phyloP scores from a whole-genome alignment of 2,797 vertebrate genomes.

The Halcyon chelicuti region DNA sequence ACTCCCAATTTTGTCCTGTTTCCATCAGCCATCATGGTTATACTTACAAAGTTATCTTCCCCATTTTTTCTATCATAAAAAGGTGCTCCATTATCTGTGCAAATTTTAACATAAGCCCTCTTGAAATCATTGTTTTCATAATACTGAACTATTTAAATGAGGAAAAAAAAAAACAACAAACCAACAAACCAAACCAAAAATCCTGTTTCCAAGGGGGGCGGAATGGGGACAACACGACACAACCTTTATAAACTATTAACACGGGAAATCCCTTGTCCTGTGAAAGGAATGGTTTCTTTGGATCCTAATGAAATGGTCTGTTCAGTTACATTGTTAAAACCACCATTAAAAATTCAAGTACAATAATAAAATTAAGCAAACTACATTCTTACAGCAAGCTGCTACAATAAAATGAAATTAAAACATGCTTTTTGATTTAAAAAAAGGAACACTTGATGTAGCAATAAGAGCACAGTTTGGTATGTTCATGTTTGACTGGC shows the following conservation, averaged over 20 bases:
- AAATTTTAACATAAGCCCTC: conserved; percentile 79
- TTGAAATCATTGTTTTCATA: conserved; percentile 77
- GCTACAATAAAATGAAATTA: conserved; percentile 79
- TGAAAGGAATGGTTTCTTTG: conserved; percentile 80
- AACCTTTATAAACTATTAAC: conserved; percentile 64
- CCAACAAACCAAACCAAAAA: neutral
- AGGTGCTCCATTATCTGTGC: conserved; percentile 80
- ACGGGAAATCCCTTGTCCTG: conserved; percentile 74
- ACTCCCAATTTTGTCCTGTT: conserved; percentile 64
- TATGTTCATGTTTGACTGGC: conserved; percentile 80
- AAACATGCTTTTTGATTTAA: conserved; percentile 78
- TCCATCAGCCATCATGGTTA: conserved; percentile 60
- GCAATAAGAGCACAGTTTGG: conserved; percentile 94
- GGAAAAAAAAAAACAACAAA: too few species aligned
- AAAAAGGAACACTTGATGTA: conserved; percentile 89
- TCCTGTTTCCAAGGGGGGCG: conserved; percentile 59
- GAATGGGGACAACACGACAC: neutral
- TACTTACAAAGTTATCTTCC: conserved; percentile 10
- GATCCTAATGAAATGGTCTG: conserved; percentile 80
- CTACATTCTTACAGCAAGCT: conserved; percentile 79
- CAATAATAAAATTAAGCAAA: conserved; percentile 79
- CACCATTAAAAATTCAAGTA: conserved; percentile 87
- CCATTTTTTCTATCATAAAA: conserved; percentile 60
- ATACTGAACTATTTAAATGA: conserved; percentile 75
- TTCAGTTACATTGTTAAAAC: conserved; percentile 79